Base-by-base conservation (phyloP, 2,113 vertebrate genomes). In the Leucoraja erinaceus region DNA sequence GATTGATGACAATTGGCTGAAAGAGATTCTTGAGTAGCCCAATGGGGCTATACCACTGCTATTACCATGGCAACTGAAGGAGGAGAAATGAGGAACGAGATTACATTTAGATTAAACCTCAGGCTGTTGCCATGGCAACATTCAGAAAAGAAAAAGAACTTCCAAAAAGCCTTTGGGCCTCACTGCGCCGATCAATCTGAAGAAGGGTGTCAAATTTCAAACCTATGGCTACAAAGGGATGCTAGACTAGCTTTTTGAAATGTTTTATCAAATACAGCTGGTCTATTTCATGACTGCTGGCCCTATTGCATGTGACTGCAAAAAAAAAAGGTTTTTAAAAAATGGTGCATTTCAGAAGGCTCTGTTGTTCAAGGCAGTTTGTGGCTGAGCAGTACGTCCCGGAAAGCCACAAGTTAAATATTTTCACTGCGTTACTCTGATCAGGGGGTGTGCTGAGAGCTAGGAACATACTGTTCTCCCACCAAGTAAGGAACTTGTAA, bases 91-190 rank as follows among this genome's bases (percentile, higher is more conserved):
- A 5, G 90, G 68, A 91, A 91, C 54, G 38, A 72, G 90, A 91
- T 91, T 91, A 72, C 68, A 74, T 91, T 91, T 54, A 91, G 90
- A 91, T 91, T 91, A 74, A 91, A 91, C 38, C 66, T 54, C 90
- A 74, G 66, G 72, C 90, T 91, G 63, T 47, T 91, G 68, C 38
- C 90, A 91, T 91, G 90, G 68, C 18, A 72, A 70, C 31, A 72
- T 38, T 33, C 90, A 72, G 68, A 68, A 91, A 91, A 38, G 31
- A 28, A 47, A 72, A 72, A 54, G 38, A 38, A 63, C 47, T 31
- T 56, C 38, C 83, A 88, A 63, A 11, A 88, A 91, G 68, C 68
- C 20, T 70, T 38, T 72, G 90, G 68, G 68, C 31, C 90, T 74
- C 66, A 91, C 63, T 72, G 68, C 28, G 61, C 31, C 70, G 88